Conservation (phyloP, 2,797 vertebrate genomes). For the Gallinago solitaria region DNA sequence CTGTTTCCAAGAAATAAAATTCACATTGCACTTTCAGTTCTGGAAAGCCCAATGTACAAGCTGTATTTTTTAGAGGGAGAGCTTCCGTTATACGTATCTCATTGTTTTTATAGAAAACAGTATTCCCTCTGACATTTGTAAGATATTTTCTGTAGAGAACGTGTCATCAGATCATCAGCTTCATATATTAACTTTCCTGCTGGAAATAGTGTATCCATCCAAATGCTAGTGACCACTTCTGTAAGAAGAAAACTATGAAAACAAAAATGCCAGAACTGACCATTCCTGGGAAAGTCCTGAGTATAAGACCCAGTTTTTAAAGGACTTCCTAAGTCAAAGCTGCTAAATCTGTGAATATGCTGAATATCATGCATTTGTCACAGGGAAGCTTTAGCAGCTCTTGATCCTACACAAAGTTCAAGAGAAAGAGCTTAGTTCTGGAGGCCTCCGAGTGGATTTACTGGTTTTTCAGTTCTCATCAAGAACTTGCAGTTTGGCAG, state of each 20-base stretch:
- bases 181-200: not conserved
- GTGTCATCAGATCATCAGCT: conserved; percentile 19
- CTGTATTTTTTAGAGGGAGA: not conserved
- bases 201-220: not conserved
- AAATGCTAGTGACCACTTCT: not conserved
- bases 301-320: not conserved
- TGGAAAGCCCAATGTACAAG: not conserved
- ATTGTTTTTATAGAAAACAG: conserved; percentile 29
- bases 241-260: not conserved
- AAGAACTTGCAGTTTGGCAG: not conserved
- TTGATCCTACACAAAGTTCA: not conserved
- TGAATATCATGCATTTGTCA: not conserved
- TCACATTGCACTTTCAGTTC: not conserved
- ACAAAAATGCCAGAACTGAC: not conserved
- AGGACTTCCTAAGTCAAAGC: not conserved
- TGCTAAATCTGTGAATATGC: not conserved
- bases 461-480: not conserved
- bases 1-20: conserved; percentile 25
- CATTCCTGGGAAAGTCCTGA: not conserved
- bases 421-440: not conserved
- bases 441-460: not conserved
- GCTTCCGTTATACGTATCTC: not conserved
- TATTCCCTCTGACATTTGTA: conserved; percentile 12
- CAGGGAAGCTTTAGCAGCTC: not conserved
- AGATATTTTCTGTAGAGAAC: not conserved